Percentiles rank a stretch among this genome's conserved stretches.
Evolutionary conservation across 2,888 invertebrate species (phyloP).

Genomic region (Lottia gigantea): DNA sequence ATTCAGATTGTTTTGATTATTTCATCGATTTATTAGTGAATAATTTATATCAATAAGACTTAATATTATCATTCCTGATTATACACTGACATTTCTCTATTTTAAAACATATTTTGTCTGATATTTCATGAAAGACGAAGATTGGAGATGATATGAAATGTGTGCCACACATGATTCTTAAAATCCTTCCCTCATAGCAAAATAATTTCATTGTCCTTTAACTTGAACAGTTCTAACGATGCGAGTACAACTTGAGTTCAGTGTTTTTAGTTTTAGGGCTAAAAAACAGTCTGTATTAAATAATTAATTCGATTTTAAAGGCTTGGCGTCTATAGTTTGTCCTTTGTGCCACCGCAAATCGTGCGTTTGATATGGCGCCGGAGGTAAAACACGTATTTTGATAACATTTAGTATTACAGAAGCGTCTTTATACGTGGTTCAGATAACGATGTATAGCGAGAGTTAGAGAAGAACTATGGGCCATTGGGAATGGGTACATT

Average conservation of each 20-base stretch:
- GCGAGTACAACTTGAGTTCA: neutral
- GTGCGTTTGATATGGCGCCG: slow-evolving; percentile 8
- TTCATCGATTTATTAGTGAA: too few relatives aligned
- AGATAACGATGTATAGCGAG: neutral
- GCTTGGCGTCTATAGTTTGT: neutral
- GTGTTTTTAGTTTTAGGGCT: neutral
- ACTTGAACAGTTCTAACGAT: neutral
- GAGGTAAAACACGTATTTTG: neutral
- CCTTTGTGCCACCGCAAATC: slow-evolving; percentile 1
- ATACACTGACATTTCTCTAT: too few relatives aligned
- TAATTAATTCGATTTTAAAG: slow-evolving; percentile 8
- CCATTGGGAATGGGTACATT: slow-evolving; percentile 11
- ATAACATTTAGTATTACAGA: slow-evolving; percentile 4
- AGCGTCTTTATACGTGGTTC: neutral
- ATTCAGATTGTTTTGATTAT: too few relatives aligned
- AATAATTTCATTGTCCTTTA: too few relatives aligned
- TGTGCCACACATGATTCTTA: too few relatives aligned
- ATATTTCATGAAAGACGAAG: too few relatives aligned
- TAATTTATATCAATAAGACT: too few relatives aligned
- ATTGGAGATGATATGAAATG: too few relatives aligned
- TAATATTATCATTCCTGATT: too few relatives aligned
- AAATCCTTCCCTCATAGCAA: too few relatives aligned
- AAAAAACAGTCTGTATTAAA: neutral
- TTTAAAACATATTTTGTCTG: too few relatives aligned
- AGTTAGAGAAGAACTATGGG: neutral